phyloP scores from a whole-genome alignment of 2,888 invertebrate species.

The Siphlonurus alternatus region DNA sequence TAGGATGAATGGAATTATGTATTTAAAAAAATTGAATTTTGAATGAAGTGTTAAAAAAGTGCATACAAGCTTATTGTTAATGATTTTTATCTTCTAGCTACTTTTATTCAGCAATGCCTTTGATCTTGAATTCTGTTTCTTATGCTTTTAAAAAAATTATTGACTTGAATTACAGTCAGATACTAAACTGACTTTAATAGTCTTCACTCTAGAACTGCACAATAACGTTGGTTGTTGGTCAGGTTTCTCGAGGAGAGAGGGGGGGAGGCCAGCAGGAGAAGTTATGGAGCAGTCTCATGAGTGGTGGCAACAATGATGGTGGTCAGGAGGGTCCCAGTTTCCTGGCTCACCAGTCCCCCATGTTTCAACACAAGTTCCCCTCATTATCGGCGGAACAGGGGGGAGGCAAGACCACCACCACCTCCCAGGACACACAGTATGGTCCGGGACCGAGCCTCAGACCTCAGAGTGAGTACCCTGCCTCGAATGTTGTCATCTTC shows the following conservation, averaged over 20 bases:
- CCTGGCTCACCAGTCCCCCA: slow-evolving; percentile 53
- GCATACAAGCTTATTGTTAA: too few species aligned
- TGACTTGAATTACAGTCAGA: too few species aligned
- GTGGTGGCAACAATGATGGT: slow-evolving; percentile 20
- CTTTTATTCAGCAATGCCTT: too few species aligned
- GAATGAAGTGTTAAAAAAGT: too few species aligned
- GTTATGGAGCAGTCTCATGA: slow-evolving; percentile 31
- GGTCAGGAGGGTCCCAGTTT: slow-evolving; percentile 23
- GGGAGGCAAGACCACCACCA: slow-evolving; percentile 17
- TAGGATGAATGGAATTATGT: too few species aligned
- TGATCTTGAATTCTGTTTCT: too few species aligned
- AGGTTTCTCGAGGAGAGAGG: slow-evolving; percentile 5
- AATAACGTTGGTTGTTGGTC: slow-evolving; percentile 2
- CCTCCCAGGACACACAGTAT: slow-evolving; percentile 37
- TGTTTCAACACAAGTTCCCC: slow-evolving; percentile 92
- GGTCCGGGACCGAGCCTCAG: slow-evolving; percentile 60
- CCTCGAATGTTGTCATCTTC: background rate
- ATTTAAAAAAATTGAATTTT: too few species aligned
- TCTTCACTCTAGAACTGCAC: too few species aligned
- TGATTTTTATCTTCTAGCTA: too few species aligned
- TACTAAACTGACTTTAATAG: too few species aligned
- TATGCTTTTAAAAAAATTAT: too few species aligned
- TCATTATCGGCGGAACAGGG: slow-evolving; percentile 37
- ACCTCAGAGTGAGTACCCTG: slow-evolving; percentile 39
- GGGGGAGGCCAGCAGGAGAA: slow-evolving; percentile 17